Evolutionary conservation across 2,113 vertebrate genomes (phyloP).

Genomic region (Chlamydotis undulata): DNA sequence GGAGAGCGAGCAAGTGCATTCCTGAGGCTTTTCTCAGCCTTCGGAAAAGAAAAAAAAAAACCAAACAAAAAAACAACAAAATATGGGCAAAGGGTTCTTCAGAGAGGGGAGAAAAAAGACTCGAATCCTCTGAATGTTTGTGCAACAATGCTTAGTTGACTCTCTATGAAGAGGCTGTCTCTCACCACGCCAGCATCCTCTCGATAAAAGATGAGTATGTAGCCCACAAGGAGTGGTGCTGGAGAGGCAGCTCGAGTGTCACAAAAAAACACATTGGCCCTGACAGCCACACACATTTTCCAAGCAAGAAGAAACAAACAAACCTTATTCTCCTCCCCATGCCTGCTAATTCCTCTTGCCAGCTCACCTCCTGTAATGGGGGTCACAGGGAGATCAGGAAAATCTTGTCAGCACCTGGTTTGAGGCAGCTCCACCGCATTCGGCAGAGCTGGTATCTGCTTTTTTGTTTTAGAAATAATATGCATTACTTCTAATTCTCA

Average conservation of each 20-base stretch:
- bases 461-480: neutral
- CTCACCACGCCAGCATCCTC: neutral
- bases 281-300: neutral
- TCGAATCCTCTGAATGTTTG: neutral
- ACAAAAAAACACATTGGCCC: neutral
- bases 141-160: neutral
- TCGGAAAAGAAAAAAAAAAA: neutral
- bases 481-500: neutral
- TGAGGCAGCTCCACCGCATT: rapidly evolving
- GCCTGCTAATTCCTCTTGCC: neutral
- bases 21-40: slow-evolving; percentile 25
- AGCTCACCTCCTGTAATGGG: neutral
- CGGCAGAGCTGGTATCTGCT: neutral
- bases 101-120: neutral
- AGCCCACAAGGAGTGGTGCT: neutral
- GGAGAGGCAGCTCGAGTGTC: neutral
- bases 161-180: neutral
- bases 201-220: neutral
- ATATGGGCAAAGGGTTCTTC: neutral
- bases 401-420: neutral
- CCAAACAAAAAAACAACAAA: neutral
- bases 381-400: neutral
- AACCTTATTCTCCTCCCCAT: neutral
- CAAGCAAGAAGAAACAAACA: slow-evolving; percentile 1
- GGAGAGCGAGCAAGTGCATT: slow-evolving; percentile 43